phyloP scores from a whole-genome alignment of 2,888 invertebrate species.

The Tinea trinotella region DNA sequence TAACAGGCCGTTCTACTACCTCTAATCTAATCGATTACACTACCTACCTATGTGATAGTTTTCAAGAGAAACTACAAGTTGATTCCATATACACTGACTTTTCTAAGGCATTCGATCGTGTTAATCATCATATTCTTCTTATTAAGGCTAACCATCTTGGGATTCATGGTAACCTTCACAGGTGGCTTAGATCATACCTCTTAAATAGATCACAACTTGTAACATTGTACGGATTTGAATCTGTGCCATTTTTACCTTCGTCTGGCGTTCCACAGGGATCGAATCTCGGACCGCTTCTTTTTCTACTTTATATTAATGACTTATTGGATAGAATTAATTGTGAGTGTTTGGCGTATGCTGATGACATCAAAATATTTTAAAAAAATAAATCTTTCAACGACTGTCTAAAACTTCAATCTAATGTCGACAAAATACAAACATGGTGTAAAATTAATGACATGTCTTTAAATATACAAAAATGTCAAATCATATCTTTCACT shows the following conservation, averaged over 20 bases:
- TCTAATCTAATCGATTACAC: conserved; percentile 12
- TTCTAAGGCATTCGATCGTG: conserved; percentile 18
- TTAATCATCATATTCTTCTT: conserved; percentile 3
- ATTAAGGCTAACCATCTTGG: background rate
- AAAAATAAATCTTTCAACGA: background rate
- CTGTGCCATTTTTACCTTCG: background rate
- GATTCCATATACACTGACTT: conserved; percentile 19
- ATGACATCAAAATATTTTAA: background rate
- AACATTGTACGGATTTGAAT: conserved; percentile 12
- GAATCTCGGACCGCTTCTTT: conserved; percentile 15
- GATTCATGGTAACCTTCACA: conserved; percentile 12
- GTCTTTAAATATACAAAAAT: no score
- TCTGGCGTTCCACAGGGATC: conserved; percentile 19
- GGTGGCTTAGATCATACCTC: conserved; percentile 19
- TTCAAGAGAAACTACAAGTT: background rate
- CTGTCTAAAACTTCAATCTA: no score
- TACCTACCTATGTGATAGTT: background rate
- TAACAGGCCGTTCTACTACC: conserved; percentile 7
- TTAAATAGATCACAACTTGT: conserved; percentile 10
- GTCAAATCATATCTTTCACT: no score
- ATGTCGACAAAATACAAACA: no score
- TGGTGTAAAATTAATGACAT: no score
- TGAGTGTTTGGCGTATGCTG: background rate
- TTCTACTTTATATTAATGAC: conserved; percentile 15
- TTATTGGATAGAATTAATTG: background rate